Evolutionary conservation across 2,797 vertebrate species (phyloP), one percentile per base, ranked within the genome.

Genomic region (Mormyrops boulengeri): DNA sequence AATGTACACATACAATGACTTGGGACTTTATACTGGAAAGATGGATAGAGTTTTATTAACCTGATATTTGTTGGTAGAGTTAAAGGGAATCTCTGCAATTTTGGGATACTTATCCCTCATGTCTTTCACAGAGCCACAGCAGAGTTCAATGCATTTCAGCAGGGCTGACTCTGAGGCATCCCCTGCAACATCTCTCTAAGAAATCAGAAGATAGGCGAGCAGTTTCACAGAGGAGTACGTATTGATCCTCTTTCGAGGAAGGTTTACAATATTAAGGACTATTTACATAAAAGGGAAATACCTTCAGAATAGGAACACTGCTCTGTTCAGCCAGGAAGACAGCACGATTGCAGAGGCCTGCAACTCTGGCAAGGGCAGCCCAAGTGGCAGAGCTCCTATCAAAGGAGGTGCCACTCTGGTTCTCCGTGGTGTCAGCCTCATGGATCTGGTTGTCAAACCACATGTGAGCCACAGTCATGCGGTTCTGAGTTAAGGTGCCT

Each of bases 61-160:
- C 97, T 99, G 98, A 93, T 99, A 99, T 91, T 99, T 99, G 94
- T 99, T 99, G 89, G 98, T 99, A 50, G 98, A 99, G 94, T 99
- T 99, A 94, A 99, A 99, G 0, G 98, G 98, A 80, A 99, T 99
- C 94, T 99, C 98, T 0, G 97, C 92, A 1, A 98, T 96, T 90
- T 99, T 99, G 89, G 91, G 22, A 38, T 94, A 95, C 69, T 96
- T 96, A 0, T 97, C 96, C 73, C 98, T 96, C 96, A 98, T 97
- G 5, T 97, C 97, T 90, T 94, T 96, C 85, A 99, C 98, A 0
- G 98, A 98, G 0, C 98, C 98, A 47, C 98, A 99, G 94, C 98
- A 99, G 62, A 99, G 92, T 92, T 99, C 98, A 1, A 99, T 99
- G 80, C 97, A 99, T 90, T 99, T 99, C 22, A 99, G 93, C 90